Base-by-base conservation (phyloP, 2,888 invertebrate genomes). In the Metalampra italica region DNA sequence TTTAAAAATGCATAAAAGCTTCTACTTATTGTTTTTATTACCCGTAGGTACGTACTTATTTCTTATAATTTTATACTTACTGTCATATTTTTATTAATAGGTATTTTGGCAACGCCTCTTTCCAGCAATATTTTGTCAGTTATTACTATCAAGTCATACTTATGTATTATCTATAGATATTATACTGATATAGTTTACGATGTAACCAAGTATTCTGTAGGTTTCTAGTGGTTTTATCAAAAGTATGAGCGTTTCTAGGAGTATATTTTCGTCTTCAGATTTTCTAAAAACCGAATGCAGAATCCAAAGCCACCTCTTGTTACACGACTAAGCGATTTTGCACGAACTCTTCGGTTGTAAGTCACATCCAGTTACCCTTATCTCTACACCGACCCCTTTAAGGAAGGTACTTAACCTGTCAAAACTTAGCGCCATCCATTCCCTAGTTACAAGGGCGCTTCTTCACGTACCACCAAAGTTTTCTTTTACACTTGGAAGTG, bases 391-490 rank as follows among this genome's bases (percentile, higher is more conserved):
- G 22, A 42, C 43, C 37, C 30, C 43, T 43, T 39, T 45, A 52
- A 50, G 50, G 49, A 51, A 53, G 59, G 59, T 66, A 63, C 69
- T 69, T 69, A 68, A 72, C 62, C 61, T 65, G 70, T 69, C 68
- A 59, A 22, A 70, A 72, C 60, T 71, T 67, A 49, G 36, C 50
- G 44, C 57, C 63, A 60, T 62, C 65, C 52, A 57, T 65, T 59
- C 54, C 47, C 49, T 39, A 44, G 57, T 55, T 41, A 45, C 44
- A 40, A 45, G 44, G 41, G 30, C 22, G n/a, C 39, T 39, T 45
- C 45, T 39, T 39, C 39, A 39, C 45, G 41, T 29, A 42, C 13
- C 36, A 40, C 15, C 38, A 8, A 42, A 42, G 54, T 62, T 68
- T 60, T 63, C 66, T 68, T 57, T 55, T 52, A 55, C 58, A 56